These are phyloP conservation scores for Taurulus bubalis DNA, from an alignment of 2,113 vertebrate genomes.

Conservation along the genomic window DNA sequence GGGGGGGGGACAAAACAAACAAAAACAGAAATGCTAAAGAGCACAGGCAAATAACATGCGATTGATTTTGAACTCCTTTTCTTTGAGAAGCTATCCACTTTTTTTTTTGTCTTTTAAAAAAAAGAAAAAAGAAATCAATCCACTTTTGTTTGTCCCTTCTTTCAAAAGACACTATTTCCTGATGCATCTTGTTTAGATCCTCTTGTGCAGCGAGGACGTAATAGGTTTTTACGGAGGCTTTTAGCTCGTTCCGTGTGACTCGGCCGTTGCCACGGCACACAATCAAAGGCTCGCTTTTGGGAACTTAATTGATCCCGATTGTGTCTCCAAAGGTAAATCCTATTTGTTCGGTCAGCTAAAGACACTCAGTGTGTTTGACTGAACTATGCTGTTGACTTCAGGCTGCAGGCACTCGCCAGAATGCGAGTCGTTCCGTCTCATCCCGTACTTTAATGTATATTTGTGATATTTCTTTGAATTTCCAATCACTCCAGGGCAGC, in stretches of 20 bases:
- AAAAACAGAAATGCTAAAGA: conserved; percentile 38
- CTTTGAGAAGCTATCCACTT: conserved; percentile 40
- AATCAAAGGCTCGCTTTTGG: conserved; percentile 44
- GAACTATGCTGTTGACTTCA: background rate
- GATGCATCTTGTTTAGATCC: conserved; percentile 1
- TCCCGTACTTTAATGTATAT: background rate
- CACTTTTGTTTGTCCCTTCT: conserved; percentile 43
- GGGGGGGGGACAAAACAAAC: too few species aligned
- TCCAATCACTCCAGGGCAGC: conserved; percentile 6
- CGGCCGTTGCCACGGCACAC: background rate
- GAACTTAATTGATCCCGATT: conserved; percentile 66
- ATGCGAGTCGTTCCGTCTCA: background rate
- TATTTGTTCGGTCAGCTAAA: conserved; percentile 27
- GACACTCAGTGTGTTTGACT: background rate
- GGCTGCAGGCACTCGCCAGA: background rate
- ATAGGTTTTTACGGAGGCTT: conserved; percentile 52
- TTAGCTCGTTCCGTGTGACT: conserved; percentile 41
- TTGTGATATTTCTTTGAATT: background rate
- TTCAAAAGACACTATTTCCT: conserved; percentile 26
- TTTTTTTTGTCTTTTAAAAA: conserved; percentile 7
- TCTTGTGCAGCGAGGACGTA: conserved; percentile 34
- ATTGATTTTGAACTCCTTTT: conserved; percentile 61
- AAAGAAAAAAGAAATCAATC: conserved; percentile 37
- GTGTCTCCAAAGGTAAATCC: conserved; percentile 51
- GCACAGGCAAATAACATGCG: conserved; percentile 39